Evolutionary conservation across 2,888 invertebrate genomes (phyloP), one percentile per base, ranked within the genome.

Genomic region (Platycheirus albimanus): DNA sequence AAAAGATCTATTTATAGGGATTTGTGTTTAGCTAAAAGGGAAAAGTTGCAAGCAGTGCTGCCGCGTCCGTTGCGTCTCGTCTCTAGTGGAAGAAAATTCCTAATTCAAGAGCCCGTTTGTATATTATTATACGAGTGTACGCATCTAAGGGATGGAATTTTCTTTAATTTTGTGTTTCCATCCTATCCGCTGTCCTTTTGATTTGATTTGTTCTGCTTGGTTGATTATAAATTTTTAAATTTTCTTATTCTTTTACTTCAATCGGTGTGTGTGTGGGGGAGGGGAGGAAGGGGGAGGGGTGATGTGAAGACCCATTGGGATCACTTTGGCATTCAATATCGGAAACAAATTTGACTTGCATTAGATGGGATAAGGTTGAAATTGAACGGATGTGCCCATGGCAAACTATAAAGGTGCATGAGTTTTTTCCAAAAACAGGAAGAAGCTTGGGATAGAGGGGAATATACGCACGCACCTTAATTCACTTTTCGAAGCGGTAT

Each of bases 1-100:
- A 66, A 71, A 30, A 66, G 66, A 81, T 81, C 81, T 81, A 81
- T 81, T 81, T 81, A 63, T 81, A 81, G 69, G 74, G 54, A n/a
- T 3, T 24, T 41, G 41, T n/a, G 56, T 63, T 70, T 71, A 47
- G 71, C 61, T 67, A 58, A 58, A 75, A 69, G 70, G 76, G 41
- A 77, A 81, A 61, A 76, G 51, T 70, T 51, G 30, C 58, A 58
- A n/a, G 54, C 15, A n/a, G n/a, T 17, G 36, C 3, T 15, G 15
- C 17, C 11, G 52, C 15, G 10, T 36, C 30, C 13, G 17, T n/a
- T 11, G 28, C n/a, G n/a, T n/a, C n/a, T n/a, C n/a, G n/a, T n/a
- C n/a, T n/a, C n/a, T n/a, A n/a, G n/a, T n/a, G n/a, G n/a, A n/a
- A n/a, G 36, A 66, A 66, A 52, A 81, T 81, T 75, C 80, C 76